Conservation (phyloP, 2,113 vertebrate species). For the Calidris pugnax region DNA sequence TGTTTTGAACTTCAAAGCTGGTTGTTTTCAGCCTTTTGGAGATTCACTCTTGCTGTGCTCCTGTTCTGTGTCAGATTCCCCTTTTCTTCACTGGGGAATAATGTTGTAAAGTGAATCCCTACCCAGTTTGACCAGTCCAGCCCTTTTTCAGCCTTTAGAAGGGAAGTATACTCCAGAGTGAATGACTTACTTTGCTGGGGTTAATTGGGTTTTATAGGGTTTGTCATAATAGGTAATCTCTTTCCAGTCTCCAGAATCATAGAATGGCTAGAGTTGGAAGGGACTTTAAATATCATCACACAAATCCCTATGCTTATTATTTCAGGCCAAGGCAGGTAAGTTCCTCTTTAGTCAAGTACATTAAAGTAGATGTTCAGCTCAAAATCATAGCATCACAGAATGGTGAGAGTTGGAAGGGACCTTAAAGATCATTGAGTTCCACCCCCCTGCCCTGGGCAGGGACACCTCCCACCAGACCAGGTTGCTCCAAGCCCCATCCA, state of each 20-base stretch:
- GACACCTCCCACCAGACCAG: background rate
- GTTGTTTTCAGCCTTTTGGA: background rate
- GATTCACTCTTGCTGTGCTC: background rate
- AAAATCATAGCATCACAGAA: background rate
- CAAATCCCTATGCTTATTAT: too few relatives aligned
- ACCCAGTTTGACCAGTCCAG: background rate
- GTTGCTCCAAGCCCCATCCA: background rate
- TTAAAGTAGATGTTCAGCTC: too few relatives aligned
- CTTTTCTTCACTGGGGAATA: background rate
- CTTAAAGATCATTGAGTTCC: background rate
- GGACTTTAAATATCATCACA: background rate
- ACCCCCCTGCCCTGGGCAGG: background rate
- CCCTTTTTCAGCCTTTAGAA: background rate
- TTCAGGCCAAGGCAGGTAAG: too few relatives aligned
- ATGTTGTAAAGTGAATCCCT: background rate
- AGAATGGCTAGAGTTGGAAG: background rate
- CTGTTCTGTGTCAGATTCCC: background rate
- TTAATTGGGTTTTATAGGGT: background rate
- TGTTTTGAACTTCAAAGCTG: background rate
- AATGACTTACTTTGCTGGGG: background rate
- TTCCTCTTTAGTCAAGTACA: too few relatives aligned
- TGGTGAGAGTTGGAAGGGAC: background rate
- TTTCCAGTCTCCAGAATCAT: background rate
- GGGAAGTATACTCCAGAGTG: background rate
- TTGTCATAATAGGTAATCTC: background rate